These are phyloP conservation scores for Ianthella basta DNA, from an alignment of 37 sponge, comb jelly and placozoan species.

Conservation along the genomic window DNA sequence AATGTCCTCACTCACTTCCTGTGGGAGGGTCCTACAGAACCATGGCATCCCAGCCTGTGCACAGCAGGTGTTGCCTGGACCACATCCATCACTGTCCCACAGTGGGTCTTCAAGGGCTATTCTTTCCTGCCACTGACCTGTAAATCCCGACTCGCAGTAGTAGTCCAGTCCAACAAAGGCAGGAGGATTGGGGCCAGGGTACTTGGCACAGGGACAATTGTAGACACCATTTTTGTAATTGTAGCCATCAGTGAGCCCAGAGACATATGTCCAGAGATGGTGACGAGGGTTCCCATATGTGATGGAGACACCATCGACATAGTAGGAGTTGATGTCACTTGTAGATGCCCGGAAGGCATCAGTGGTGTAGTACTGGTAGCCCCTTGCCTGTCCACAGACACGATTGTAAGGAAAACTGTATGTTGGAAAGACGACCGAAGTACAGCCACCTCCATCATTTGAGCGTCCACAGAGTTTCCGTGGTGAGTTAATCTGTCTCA, in stretches of 20 bases:
- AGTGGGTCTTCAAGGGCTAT: too few relatives aligned
- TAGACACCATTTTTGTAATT: background rate
- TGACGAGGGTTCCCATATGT: constrained; percentile 32
- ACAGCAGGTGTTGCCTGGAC: too few relatives aligned
- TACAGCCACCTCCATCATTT: too few relatives aligned
- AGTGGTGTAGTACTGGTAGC: background rate
- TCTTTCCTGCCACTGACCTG: too few relatives aligned
- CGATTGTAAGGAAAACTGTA: background rate
- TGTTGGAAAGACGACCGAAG: background rate
- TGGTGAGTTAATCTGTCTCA: too few relatives aligned
- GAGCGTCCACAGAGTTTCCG: too few relatives aligned
- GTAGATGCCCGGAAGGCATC: background rate
- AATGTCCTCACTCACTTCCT: too few relatives aligned
- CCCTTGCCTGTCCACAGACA: constrained; percentile 7
- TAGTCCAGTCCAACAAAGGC: constrained; percentile 11
- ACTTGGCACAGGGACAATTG: constrained; percentile 27
- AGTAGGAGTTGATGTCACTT: constrained; percentile 6
- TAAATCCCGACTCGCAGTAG: too few relatives aligned
- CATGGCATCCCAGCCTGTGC: too few relatives aligned
- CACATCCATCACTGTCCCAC: too few relatives aligned
- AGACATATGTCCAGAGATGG: constrained; percentile 35
- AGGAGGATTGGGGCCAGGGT: constrained; percentile 28
- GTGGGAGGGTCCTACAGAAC: too few relatives aligned
- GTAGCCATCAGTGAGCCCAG: background rate
- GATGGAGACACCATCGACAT: constrained; percentile 27